Conservation (phyloP, 2,888 invertebrate genomes). For the Diogma glabrata region DNA sequence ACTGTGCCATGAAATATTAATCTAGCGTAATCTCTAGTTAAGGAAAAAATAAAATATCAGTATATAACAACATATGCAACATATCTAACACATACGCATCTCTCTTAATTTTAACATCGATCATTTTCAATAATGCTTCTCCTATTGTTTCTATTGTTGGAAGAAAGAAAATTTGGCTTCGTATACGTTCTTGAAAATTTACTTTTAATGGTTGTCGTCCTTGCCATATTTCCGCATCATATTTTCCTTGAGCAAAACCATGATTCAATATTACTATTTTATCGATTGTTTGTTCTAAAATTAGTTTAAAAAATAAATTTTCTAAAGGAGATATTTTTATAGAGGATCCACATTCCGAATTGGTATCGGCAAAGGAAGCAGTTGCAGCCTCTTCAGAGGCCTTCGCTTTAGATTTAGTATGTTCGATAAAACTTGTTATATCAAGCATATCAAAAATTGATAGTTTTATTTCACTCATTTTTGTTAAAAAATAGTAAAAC, state of each 20-base stretch:
- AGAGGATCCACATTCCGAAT: too few species aligned
- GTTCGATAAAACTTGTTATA: too few species aligned
- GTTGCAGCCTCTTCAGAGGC: too few species aligned
- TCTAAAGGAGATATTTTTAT: too few species aligned
- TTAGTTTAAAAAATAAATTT: neutral
- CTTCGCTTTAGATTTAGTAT: too few species aligned
- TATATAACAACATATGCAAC: neutral
- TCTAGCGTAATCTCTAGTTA: constrained; percentile 4
- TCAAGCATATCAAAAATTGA: too few species aligned
- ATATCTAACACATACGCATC: constrained; percentile 14
- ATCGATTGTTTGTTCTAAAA: neutral
- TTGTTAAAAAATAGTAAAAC: too few species aligned
- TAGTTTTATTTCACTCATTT: too few species aligned
- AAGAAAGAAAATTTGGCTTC: neutral
- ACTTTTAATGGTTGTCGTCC: neutral
- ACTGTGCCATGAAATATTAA: neutral
- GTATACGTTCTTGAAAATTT: neutral
- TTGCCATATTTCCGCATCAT: neutral
- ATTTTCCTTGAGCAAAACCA: neutral
- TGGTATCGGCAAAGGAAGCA: too few species aligned
- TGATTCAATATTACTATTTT: neutral
- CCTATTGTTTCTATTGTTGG: constrained; percentile 14
- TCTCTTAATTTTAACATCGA: constrained; percentile 14
- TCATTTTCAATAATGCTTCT: constrained; percentile 8
- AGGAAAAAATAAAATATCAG: neutral